Conservation (phyloP, 1,140 invertebrate species). For the Pteromalus puparum region DNA sequence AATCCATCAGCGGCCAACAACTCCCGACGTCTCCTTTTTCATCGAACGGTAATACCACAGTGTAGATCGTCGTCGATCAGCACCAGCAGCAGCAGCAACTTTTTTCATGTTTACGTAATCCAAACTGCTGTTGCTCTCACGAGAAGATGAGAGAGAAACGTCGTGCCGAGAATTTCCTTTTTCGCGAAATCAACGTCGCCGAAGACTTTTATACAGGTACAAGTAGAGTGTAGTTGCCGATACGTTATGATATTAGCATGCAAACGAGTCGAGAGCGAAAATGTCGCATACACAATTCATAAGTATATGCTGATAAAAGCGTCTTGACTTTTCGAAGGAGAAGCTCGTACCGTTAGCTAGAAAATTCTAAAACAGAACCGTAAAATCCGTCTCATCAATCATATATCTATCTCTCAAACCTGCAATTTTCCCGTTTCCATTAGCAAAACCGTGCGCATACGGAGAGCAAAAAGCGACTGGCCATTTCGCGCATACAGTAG, state of each 20-base stretch:
- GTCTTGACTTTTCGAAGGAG: too few species aligned
- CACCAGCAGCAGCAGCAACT: not conserved
- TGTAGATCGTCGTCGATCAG: not conserved
- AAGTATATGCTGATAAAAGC: not conserved
- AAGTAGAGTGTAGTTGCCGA: not conserved
- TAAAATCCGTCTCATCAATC: not conserved
- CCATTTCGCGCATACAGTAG: not conserved
- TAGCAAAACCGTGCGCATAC: not conserved
- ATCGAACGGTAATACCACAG: not conserved
- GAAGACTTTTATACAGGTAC: too few species aligned
- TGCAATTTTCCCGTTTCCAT: not conserved
- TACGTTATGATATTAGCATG: not conserved
- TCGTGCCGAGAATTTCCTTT: not conserved
- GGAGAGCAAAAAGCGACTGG: not conserved
- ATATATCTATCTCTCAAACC: not conserved
- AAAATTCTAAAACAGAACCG: not conserved
- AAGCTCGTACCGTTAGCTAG: too few species aligned
- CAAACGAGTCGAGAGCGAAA: slow-evolving; percentile 3
- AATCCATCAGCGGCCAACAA: not conserved
- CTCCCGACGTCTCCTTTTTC: not conserved
- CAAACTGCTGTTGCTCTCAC: not conserved
- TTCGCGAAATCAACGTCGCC: slow-evolving; percentile 14
- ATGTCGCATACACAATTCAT: slow-evolving; percentile 33
- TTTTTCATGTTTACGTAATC: slow-evolving; percentile 24
- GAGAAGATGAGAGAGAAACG: slow-evolving; percentile 4